Evolutionary conservation across 1,140 invertebrate genomes (phyloP), one percentile per base, ranked within the genome.

Genomic region (Ruditapes philippinarum): DNA sequence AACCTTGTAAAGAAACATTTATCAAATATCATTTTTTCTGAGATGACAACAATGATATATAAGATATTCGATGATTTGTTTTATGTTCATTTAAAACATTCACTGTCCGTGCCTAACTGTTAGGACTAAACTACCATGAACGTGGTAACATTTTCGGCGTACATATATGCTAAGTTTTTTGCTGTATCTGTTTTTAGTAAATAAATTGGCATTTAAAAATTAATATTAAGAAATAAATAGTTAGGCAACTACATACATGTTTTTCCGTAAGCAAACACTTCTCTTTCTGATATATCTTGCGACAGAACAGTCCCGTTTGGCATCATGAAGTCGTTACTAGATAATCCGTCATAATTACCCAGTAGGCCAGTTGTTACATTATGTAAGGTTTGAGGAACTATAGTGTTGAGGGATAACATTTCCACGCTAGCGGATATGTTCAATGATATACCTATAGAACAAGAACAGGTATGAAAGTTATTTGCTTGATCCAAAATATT

Each of bases 281-380:
- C 45, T 40, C 79, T 33, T 38, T 89, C 88, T 0, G 88, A 76
- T 3, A 65, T 5, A 49, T 89, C 78, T 22, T 38, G 12, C 25
- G 28, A 31, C 0, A 88, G 40, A 19, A 81, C 38, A 4, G 86
- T 88, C 28, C 62, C 65, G 38, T 88, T 83, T 19, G 88, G 79
- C 17, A 83, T 22, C 9, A 36, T 4, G 68, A 83, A 89, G 40
- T 89, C 88, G 28, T 88, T 45, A 33, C 25, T 25, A 28, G 62
- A 28, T 25, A 70, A 19, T 17, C 78, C 86, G 57, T 88, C 51
- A 65, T 81, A 88, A 33, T 81, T 82, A n/a, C 86, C 86, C 2
- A 88, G 49, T 3, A 88, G 65, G 7, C 86, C 86, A 22, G 40
- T 33, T 40, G 86, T 88, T 9, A 38, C 5, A 25, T 33, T 36